Conservation (phyloP, 2,113 vertebrate genomes). For the Emydocephalus ijimae region DNA sequence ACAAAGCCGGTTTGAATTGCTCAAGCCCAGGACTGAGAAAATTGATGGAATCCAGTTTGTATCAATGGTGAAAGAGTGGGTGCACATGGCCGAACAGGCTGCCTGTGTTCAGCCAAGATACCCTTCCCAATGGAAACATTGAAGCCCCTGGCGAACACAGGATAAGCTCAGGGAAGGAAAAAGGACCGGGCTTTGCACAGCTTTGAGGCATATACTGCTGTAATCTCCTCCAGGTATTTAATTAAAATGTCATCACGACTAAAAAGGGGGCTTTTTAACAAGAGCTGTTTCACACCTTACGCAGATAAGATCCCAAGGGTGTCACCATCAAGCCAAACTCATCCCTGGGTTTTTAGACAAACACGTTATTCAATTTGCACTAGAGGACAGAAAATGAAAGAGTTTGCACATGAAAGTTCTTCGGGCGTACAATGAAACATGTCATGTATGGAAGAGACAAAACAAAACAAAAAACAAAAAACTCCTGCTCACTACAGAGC, state of each 20-base stretch:
- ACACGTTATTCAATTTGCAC: background rate
- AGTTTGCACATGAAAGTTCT: background rate
- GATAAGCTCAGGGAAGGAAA: slow-evolving; percentile 71
- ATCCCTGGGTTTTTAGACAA: background rate
- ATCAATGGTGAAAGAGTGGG: slow-evolving; percentile 64
- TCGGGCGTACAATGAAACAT: background rate
- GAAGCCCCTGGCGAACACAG: slow-evolving; percentile 71
- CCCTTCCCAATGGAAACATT: slow-evolving; percentile 72
- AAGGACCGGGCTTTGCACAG: slow-evolving; percentile 73
- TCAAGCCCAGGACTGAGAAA: slow-evolving; percentile 73
- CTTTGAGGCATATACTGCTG: slow-evolving; percentile 67
- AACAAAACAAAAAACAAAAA: accelerated
- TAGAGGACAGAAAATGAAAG: background rate
- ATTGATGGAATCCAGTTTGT: slow-evolving; percentile 79
- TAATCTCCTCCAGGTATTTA: slow-evolving; percentile 76
- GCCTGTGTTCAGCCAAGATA: slow-evolving; percentile 73
- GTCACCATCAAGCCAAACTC: background rate
- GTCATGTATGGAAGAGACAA: no score
- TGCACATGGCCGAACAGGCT: slow-evolving; percentile 54
- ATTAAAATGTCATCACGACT: slow-evolving; percentile 59
- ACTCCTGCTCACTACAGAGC: background rate
- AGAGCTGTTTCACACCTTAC: background rate
- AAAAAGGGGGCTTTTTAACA: slow-evolving; percentile 59
- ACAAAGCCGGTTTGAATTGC: slow-evolving; percentile 61
- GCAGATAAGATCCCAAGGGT: background rate